Evolutionary conservation across 92 coral and sea anemone genomes (phyloP).

Genomic region (Phenganax marumi): DNA sequence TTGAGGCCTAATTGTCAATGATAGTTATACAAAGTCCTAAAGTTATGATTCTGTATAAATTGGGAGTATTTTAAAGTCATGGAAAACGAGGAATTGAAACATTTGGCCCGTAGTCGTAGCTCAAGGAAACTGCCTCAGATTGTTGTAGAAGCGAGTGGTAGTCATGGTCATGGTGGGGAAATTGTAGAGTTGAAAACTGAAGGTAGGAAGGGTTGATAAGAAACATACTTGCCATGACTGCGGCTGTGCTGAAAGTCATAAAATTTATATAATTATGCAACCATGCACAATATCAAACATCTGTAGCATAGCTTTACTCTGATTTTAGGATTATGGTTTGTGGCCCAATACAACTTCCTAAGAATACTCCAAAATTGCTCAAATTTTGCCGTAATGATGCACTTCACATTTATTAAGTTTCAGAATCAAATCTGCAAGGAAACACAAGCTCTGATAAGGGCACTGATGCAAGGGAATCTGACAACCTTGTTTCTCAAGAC

Average conservation of each 20-base stretch:
- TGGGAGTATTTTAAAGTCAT: neutral
- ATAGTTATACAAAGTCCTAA: no score
- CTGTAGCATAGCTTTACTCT: no score
- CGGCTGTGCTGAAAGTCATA: no score
- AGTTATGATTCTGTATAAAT: neutral
- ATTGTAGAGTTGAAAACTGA: neutral
- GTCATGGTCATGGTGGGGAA: neutral
- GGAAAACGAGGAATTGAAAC: neutral
- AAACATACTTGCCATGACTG: no score
- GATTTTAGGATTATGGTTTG: no score
- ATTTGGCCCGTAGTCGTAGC: neutral
- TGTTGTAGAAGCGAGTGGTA: constrained; percentile 6
- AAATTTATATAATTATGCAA: no score
- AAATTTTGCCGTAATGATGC: neutral
- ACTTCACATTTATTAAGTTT: constrained; percentile 16
- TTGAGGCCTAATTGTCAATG: neutral
- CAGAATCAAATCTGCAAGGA: constrained; percentile 2
- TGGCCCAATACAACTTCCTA: no score
- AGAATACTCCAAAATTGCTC: no score
- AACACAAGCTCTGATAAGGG: constrained; percentile 23
- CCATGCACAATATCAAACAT: no score
- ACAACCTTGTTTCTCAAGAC: constrained; percentile 8
- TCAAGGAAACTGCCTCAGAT: constrained; percentile 2
- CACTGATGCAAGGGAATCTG: neutral
- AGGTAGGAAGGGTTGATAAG: neutral